A percentile compares a stretch with the other conserved stretches of the same genome.
Conservation (phyloP, 2,888 invertebrate species). For the Xestia ashworthii region DNA sequence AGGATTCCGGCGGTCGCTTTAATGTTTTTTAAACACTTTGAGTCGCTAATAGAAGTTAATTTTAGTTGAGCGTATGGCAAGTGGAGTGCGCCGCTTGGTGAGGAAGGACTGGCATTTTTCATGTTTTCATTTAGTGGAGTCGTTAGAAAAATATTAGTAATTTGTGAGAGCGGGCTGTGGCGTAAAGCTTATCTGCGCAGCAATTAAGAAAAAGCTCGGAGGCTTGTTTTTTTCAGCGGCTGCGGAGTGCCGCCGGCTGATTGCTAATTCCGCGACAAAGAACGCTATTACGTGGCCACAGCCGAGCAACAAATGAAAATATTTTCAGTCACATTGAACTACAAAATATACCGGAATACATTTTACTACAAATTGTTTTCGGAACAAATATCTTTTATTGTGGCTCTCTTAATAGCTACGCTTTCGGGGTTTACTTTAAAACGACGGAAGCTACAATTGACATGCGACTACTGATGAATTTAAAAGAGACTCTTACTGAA, state of each 20-base stretch:
- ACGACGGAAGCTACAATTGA: neutral
- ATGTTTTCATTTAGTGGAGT: constrained; percentile 80
- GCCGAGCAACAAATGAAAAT: constrained; percentile 80
- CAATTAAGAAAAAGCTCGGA: constrained; percentile 85
- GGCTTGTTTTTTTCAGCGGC: constrained; percentile 76
- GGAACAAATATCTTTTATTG: constrained; percentile 31
- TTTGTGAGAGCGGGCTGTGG: constrained; percentile 79
- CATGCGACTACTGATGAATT: neutral
- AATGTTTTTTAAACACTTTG: constrained; percentile 65
- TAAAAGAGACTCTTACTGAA: neutral
- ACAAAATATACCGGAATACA: constrained; percentile 53
- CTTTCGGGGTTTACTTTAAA: neutral
- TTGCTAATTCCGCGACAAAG: constrained; percentile 89
- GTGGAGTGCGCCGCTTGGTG: constrained; percentile 35
- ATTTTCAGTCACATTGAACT: constrained; percentile 69
- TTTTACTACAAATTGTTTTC: constrained; percentile 55
- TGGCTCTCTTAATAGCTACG: constrained; percentile 7
- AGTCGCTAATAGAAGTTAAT: constrained; percentile 69
- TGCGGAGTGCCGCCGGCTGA: constrained; percentile 77
- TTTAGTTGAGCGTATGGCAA: constrained; percentile 65
- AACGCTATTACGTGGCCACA: constrained; percentile 80
- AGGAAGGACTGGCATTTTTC: constrained; percentile 70
- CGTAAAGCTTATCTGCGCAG: constrained; percentile 83
- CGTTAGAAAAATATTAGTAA: constrained; percentile 84
- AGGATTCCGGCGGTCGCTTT: constrained; percentile 70